These are phyloP conservation scores for Andinoacara biseriatus DNA, from an alignment of 2,113 vertebrate genomes.

Conservation along the genomic window DNA sequence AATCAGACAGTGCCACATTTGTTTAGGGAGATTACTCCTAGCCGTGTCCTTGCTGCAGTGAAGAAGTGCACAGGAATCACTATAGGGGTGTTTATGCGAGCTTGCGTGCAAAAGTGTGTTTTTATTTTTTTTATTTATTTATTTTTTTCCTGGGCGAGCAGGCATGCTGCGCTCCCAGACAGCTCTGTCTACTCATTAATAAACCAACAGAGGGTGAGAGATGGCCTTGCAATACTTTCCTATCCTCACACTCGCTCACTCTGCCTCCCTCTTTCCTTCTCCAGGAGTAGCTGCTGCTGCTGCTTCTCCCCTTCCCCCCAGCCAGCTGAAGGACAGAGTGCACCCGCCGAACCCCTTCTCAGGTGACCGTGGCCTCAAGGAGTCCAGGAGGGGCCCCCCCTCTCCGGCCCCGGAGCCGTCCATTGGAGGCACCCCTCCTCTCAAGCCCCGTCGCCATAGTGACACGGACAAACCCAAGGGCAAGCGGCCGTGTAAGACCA, in stretches of 20 bases:
- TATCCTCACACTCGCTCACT: conserved; percentile 58
- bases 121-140: conserved; percentile 11
- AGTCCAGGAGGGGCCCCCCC: conserved; percentile 78
- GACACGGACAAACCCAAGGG: conserved; percentile 97
- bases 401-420: conserved; percentile 58
- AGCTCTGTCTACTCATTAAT: conserved; percentile 78
- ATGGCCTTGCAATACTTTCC: conserved; percentile 77
- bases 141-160: conserved; percentile 56
- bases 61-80: conserved; percentile 33
- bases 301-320: conserved; percentile 79
- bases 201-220: conserved; percentile 75
- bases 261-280: conserved; percentile 20
- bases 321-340: conserved; percentile 74
- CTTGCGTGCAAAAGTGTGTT: conserved; percentile 12
- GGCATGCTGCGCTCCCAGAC: conserved; percentile 71
- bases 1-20: conserved; percentile 46
- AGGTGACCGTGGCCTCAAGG: conserved; percentile 74
- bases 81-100: conserved; percentile 28
- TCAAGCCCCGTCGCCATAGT: conserved; percentile 88
- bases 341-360: conserved; percentile 69
- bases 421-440: conserved; percentile 81
- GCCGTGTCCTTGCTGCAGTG: conserved; percentile 59
- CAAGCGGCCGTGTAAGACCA: conserved; percentile 99
- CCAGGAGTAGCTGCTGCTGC: conserved; percentile 84
- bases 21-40: conserved; percentile 54